Base-by-base conservation (phyloP, 2,888 invertebrate species). In the Dendrolimus pini region DNA sequence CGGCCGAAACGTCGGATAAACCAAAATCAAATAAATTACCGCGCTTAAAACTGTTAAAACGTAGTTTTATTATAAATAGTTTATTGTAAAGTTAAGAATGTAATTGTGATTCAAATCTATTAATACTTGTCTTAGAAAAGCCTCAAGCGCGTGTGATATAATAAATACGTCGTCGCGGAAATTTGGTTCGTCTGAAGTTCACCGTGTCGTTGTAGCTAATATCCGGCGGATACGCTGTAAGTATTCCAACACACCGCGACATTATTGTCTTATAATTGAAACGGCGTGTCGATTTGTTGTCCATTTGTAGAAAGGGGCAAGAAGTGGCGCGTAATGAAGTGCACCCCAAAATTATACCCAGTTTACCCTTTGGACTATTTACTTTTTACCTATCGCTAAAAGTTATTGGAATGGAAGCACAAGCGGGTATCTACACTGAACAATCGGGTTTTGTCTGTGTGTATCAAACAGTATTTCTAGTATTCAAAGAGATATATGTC, bases 261-360 rank as follows among this genome's bases (percentile, higher is more conserved):
- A 79, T 83, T 82, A 84, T 83, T 82, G 82, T 81, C 80, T 70
- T 80, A 78, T 89, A 87, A 89, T 88, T 85, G 88, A 86, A 86
- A 77, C 80, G 77, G 82, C 72, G 83, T 85, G 87, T 77, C 81
- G 81, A 84, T 87, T 83, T 85, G 80, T 83, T 77, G 30, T 30
- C 30, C 75, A 71, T 77, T 77, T 72, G 61, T 59, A 55, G 47
- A 10, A 47, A 47, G 6, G 47, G 30, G 47, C 47, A 10, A 47
- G 12, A 47, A 47, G 9, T 47, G 30, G 6, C 30, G 30, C 30
- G 3, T 47, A 47, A 47, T 47, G 47, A 47, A 47, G 47, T 8
- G 12, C 9, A 47, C 12, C 30, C 47, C 47, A 47, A 47, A 47
- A 47, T 62, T 57, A 60, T 6, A 56, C 55, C 52, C 59, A 10